phyloP scores from a whole-genome alignment of 1,140 invertebrate genomes.

The Trachymyrmex septentrionalis region DNA sequence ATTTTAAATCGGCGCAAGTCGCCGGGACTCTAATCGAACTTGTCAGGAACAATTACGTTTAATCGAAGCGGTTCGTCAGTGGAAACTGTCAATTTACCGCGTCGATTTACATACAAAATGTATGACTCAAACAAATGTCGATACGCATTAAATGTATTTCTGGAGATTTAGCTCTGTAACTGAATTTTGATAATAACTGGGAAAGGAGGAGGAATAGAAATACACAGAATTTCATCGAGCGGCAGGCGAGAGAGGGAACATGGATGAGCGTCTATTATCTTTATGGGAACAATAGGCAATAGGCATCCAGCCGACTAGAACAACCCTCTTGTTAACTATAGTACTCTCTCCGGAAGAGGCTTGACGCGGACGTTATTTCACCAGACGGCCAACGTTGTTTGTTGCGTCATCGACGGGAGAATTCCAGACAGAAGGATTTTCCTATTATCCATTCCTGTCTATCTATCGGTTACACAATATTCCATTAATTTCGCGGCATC shows the following conservation, averaged over 20 bases:
- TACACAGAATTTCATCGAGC: slow-evolving; percentile 38
- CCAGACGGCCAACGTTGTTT: slow-evolving; percentile 43
- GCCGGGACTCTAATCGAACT: slow-evolving; percentile 20
- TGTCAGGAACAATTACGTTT: slow-evolving; percentile 11
- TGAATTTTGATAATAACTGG: neutral
- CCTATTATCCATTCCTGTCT: neutral
- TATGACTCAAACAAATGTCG: neutral
- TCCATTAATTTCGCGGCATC: slow-evolving; percentile 38
- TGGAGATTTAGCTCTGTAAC: slow-evolving; percentile 12
- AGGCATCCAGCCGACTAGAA: slow-evolving; percentile 51
- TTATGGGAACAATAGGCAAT: slow-evolving; percentile 55
- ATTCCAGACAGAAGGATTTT: slow-evolving; percentile 32
- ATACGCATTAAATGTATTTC: slow-evolving; percentile 17
- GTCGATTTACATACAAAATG: neutral
- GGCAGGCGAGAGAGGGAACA: neutral
- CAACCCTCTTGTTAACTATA: slow-evolving; percentile 53
- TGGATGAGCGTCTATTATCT: slow-evolving; percentile 57
- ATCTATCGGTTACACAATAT: slow-evolving; percentile 32
- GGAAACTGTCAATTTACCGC: neutral
- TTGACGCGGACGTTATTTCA: slow-evolving; percentile 51
- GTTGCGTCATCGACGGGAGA: slow-evolving; percentile 38
- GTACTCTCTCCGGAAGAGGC: slow-evolving; percentile 42
- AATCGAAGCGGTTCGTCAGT: neutral
- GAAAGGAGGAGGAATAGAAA: slow-evolving; percentile 11
- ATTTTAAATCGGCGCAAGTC: slow-evolving; percentile 41